Base-by-base conservation (phyloP, 2,113 vertebrate species). In the Marmota flaviventris region DNA sequence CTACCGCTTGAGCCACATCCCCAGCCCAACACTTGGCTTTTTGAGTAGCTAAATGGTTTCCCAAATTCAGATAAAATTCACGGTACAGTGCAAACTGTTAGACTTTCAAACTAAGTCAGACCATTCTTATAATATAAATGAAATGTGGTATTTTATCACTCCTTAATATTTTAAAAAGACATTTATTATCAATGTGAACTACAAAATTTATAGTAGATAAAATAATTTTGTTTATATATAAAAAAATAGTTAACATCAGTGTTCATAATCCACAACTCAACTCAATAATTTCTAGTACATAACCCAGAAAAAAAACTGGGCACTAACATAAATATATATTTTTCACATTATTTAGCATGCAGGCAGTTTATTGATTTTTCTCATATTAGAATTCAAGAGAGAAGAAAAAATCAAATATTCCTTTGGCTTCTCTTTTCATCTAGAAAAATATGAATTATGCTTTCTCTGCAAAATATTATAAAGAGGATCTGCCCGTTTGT, bases 381-480 rank as follows among this genome's bases (percentile, higher is more conserved):
- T 69, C 22, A 27, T 70, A 72, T 65, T 76, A 92, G 27, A 90
- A 29, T 67, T 6, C 22, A 75, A 91, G 5, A 17, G 37, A 82
- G 83, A 70, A n/a, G 42, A 84, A 91, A 91, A 91, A 89, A 61
- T 53, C 42, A 89, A 88, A 81, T 42, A 90, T 76, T 58, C 12
- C 63, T 75, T 97, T 87, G 85, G 67, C 77, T 92, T 82, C 75
- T 69, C 93, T 90, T 70, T 42, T 94, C 53, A 94, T 84, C 95
- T 96, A 91, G 20, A 89, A 97, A 97, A 97, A 69, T 48, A 82
- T 82, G 39, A 94, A 85, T 34, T 85, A 58, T 78, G 75, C 22
- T 82, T 94, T 96, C 53, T 95, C 93, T 96, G 82, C 29, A 91
- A 96, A 94, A 83, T 34, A 87, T 94, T 78, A 85, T 53, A 32